Percentiles rank a stretch among this genome's conserved stretches.
Evolutionary conservation across 2,888 invertebrate species (phyloP).

Genomic region (Shargacucullia verbasci): DNA sequence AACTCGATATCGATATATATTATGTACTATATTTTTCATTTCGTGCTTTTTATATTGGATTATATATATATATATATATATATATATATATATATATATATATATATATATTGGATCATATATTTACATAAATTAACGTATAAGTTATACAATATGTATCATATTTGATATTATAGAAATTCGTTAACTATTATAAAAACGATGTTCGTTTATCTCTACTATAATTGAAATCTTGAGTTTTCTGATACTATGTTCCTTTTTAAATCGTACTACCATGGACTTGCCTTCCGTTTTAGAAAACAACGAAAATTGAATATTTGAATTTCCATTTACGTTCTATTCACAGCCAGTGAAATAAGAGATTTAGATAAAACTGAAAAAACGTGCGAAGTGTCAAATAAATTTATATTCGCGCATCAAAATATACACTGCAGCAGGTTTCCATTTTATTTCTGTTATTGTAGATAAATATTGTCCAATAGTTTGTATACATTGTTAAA

Average conservation of each 20-base stretch:
- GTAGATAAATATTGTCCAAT: slow-evolving; percentile 6
- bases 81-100: no score
- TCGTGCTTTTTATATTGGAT: no score
- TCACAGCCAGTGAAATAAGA: slow-evolving; percentile 7
- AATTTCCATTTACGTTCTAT: slow-evolving; percentile 20
- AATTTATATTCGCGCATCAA: slow-evolving; percentile 21
- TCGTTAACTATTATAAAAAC: background rate
- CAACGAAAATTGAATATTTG: slow-evolving; percentile 7
- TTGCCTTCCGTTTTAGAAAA: no score
- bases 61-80: no score
- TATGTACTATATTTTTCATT: no score
- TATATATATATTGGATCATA: no score
- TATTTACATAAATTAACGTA: no score
- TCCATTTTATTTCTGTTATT: slow-evolving; percentile 1
- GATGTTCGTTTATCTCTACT: background rate
- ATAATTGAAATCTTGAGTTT: background rate
- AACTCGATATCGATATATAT: no score
- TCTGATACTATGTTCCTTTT: background rate
- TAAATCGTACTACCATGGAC: no score
- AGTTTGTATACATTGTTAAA: background rate
- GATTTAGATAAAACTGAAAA: slow-evolving; percentile 26
- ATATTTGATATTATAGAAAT: no score
- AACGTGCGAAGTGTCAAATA: slow-evolving; percentile 22
- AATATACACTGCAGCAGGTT: slow-evolving; percentile 14
- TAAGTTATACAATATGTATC: no score